phyloP scores from a whole-genome alignment of 2,797 vertebrate genomes.

The Rhinatrema bivittatum region DNA sequence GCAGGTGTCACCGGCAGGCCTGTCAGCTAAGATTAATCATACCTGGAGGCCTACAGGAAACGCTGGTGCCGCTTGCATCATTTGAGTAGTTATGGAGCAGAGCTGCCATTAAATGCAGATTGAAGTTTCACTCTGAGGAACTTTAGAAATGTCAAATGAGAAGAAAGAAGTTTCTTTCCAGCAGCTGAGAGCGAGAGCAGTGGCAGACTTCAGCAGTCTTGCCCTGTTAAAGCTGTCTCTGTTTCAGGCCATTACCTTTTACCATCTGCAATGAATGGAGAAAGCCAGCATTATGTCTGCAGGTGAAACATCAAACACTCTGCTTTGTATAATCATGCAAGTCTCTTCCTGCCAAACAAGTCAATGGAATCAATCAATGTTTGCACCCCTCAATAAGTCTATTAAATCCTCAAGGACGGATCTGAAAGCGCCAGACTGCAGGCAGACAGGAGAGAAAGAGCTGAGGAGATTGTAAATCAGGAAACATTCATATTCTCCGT shows the following conservation, averaged over 20 bases:
- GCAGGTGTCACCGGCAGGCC: no score
- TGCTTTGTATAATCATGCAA: neutral
- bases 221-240: no score
- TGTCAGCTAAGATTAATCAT: no score
- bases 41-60: no score
- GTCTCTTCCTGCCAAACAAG: conserved; percentile 20
- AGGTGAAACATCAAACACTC: neutral
- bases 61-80: no score
- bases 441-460: conserved; percentile 3
- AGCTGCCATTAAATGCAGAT: no score
- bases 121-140: no score
- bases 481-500: conserved; percentile 29
- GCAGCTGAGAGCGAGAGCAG: no score
- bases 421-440: conserved; percentile 15
- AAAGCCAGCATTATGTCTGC: neutral
- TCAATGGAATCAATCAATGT: conserved; percentile 38
- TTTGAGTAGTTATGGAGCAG: no score
- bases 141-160: no score
- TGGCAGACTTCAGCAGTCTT: no score
- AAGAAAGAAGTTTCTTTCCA: no score
- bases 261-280: conserved; percentile 7
- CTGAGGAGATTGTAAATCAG: conserved; percentile 25
- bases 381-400: conserved; percentile 28
- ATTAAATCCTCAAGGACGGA: conserved; percentile 44
- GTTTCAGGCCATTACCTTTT: conserved; percentile 10